Evolutionary conservation across 2,113 vertebrate species (phyloP).

Genomic region (Sturnus vulgaris): DNA sequence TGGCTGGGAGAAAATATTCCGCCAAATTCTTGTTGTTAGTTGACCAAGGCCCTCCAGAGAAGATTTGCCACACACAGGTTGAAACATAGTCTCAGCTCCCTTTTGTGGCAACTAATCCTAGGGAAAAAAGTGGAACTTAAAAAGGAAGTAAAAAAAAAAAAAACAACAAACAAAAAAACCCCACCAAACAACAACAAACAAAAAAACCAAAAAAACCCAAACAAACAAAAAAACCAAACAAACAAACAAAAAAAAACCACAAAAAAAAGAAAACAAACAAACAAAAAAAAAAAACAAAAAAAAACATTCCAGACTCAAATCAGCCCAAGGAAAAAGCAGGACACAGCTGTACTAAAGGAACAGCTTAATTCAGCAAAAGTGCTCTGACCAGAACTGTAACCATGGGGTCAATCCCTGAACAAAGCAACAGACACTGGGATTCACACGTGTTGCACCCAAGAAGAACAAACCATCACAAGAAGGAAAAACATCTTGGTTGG

Average conservation of each 20-base stretch:
- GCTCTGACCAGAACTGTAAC: not conserved
- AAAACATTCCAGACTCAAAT: not conserved
- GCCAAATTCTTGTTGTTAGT: not conserved
- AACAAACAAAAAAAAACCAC: too few species aligned
- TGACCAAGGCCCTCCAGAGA: not conserved
- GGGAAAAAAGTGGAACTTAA: not conserved
- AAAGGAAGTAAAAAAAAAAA: not conserved
- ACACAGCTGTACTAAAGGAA: not conserved
- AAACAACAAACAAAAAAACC: too few species aligned
- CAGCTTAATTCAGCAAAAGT: not conserved
- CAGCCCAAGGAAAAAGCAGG: not conserved
- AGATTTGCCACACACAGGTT: not conserved
- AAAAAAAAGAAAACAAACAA: too few species aligned
- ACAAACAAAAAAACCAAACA: too few species aligned
- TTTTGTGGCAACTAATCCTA: not conserved
- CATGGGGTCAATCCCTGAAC: not conserved
- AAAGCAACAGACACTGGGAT: not conserved
- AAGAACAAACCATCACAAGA: not conserved
- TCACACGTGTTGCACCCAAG: not conserved
- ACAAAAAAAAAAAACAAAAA: too few species aligned
- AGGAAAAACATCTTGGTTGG: not conserved
- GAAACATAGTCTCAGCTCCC: not conserved
- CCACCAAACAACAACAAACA: too few species aligned
- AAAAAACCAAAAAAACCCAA: too few species aligned
- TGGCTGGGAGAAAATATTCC: not conserved